Base-by-base conservation (phyloP, 2,888 invertebrate genomes). In the Cryptosula pallasiana region DNA sequence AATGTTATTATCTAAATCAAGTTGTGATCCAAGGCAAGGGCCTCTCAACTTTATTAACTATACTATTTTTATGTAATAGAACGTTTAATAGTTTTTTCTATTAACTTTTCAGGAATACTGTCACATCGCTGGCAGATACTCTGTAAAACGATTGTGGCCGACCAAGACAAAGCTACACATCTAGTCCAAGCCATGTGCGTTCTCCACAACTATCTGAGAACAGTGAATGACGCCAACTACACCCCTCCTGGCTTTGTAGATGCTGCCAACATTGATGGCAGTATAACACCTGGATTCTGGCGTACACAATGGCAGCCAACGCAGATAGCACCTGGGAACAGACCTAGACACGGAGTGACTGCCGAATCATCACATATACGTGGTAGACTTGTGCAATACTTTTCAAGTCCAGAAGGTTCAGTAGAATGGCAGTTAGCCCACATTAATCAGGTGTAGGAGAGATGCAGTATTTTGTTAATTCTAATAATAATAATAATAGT, bases 121-220 rank as follows among this genome's bases (percentile, higher is more conserved):
- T 57, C 57, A 57, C 57, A 57, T 9, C 57, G 57, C 13, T 57
- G 57, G 57, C 5, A 23, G 25, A 57, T 57, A 57, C 57, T 57
- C 57, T 57, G 5, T 23, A 13, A 25, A 57, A 57, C n/a, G 57
- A 57, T 57, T 16, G 20, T 5, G 5, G 57, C 57, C 3, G 5
- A 5, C n/a, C 57, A 57, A 13, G 63, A 2, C 63, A 25, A 63
- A 13, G 63, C 63, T 34, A n/a, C 5, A 16, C 20, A 63, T 3
- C 16, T 63, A 2, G 32, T 63, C 29, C 32, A 29, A 27, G 63
- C 32, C 32, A 13, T 25, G 3, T 63, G 63, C 27, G 63, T 32
- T 5, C 63, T 63, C 9, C 63, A 63, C 63, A 63, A 63, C n/a
- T 63, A 32, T n/a, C 27, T 63, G 3, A 2, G 63, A 27, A 32